These are phyloP conservation scores for Lasioglossum zephyrum DNA, from an alignment of 2,888 invertebrate species.

Conservation along the genomic window DNA sequence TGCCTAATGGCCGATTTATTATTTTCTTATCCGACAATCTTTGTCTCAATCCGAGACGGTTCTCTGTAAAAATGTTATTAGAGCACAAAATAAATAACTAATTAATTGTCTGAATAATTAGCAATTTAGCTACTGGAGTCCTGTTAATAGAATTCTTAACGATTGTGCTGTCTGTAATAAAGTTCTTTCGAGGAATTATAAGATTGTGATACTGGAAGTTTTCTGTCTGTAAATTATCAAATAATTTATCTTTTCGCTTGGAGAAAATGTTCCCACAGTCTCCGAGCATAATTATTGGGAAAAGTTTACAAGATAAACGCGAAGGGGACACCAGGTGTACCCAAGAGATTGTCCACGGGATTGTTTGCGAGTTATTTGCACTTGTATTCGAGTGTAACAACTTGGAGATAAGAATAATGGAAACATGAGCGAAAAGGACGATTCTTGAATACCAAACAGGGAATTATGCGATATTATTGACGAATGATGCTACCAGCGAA, in stretches of 20 bases:
- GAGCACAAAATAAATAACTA: background rate
- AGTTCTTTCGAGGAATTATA: background rate
- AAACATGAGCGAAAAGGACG: conserved; percentile 23
- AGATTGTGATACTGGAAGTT: background rate
- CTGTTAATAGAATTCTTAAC: background rate
- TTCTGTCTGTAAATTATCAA: background rate
- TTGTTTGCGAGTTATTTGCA: background rate
- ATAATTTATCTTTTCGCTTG: background rate
- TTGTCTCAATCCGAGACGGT: background rate
- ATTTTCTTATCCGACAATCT: background rate
- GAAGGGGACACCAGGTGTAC: background rate
- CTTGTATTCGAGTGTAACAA: background rate
- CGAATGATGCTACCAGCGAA: background rate
- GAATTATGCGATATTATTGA: conserved; percentile 24
- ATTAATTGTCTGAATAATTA: background rate
- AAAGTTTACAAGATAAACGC: background rate
- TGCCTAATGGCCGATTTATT: background rate
- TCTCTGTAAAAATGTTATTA: background rate
- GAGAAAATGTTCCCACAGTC: background rate
- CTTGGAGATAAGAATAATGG: background rate
- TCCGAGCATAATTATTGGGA: background rate
- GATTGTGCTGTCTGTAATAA: background rate
- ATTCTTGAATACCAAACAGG: conserved; percentile 15
- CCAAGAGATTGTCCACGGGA: conserved; percentile 10
- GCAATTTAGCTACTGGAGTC: background rate